phyloP scores from a whole-genome alignment of 2,888 invertebrate genomes.

The Helleia helle region DNA sequence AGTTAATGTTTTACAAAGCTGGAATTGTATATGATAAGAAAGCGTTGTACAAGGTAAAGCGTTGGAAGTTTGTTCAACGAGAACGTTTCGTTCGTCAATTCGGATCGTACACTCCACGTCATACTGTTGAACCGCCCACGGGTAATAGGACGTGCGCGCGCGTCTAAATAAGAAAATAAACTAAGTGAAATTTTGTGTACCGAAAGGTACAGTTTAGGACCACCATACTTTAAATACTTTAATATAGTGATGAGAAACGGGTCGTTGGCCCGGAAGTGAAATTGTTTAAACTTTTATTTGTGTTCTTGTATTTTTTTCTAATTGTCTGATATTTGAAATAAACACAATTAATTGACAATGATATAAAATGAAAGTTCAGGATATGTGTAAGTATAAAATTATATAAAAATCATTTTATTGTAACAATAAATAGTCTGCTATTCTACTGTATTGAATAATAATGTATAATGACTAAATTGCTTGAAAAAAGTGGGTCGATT shows the following conservation, averaged over 20 bases:
- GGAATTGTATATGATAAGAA: conserved; percentile 23
- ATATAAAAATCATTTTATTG: neutral
- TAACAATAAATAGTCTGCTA: neutral
- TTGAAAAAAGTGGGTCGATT: neutral
- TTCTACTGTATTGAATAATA: neutral
- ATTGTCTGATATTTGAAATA: conserved; percentile 10
- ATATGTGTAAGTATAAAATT: conserved; percentile 56
- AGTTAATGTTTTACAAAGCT: conserved; percentile 9
- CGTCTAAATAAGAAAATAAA: conserved; percentile 28
- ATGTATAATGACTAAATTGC: neutral
- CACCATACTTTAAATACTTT: conserved; percentile 25
- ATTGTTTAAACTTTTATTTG: conserved; percentile 14
- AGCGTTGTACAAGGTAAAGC: conserved; percentile 40
- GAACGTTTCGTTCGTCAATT: conserved; percentile 46
- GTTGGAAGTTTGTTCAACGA: conserved; percentile 27
- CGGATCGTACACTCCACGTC: conserved; percentile 48
- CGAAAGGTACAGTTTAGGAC: conserved; percentile 36
- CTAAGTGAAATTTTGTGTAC: conserved; percentile 41
- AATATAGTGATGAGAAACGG: conserved; percentile 23
- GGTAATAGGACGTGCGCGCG: conserved; percentile 54
- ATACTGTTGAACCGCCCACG: conserved; percentile 63
- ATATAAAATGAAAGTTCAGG: conserved; percentile 37
- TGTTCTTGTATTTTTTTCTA: neutral
- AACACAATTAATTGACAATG: conserved; percentile 13
- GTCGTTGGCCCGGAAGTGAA: conserved; percentile 27